Evolutionary conservation across 2,888 invertebrate species (phyloP).

Genomic region (Patella caerulea): DNA sequence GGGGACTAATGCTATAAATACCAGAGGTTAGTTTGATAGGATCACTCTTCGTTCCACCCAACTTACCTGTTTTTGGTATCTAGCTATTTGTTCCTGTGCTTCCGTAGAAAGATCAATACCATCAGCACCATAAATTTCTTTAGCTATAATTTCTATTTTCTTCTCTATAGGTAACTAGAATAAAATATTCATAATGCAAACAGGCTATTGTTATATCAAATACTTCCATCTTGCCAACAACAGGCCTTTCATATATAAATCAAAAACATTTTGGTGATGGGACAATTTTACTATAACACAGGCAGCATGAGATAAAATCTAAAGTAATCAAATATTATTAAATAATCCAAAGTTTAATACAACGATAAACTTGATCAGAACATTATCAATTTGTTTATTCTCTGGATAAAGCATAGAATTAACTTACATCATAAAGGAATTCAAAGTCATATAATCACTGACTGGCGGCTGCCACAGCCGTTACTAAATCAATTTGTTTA

Average conservation of each 20-base stretch:
- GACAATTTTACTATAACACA: too few species aligned
- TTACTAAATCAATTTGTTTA: constrained; percentile 78
- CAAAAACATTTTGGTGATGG: too few species aligned
- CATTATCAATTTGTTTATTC: background rate
- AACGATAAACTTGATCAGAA: background rate
- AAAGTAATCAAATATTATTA: too few species aligned
- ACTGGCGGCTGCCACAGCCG: constrained; percentile 87
- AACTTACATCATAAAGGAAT: constrained; percentile 72
- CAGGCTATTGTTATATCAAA: background rate
- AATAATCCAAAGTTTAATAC: too few species aligned
- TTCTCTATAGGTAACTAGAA: constrained; percentile 80
- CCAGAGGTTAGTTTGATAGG: too few species aligned
- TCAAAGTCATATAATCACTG: constrained; percentile 75
- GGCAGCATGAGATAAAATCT: too few species aligned
- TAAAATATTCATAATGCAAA: constrained; percentile 3
- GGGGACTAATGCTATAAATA: too few species aligned
- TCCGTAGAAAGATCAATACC: constrained; percentile 82
- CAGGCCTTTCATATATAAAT: too few species aligned
- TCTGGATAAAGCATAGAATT: too few species aligned
- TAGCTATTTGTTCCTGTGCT: constrained; percentile 81
- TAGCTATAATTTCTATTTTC: constrained; percentile 90
- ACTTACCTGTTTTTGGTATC: constrained; percentile 81
- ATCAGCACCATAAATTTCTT: constrained; percentile 96
- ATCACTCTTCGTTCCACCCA: too few species aligned
- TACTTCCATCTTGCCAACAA: too few species aligned